Conservation (phyloP, 2,113 vertebrate genomes). For the Odontophorus gujanensis region DNA sequence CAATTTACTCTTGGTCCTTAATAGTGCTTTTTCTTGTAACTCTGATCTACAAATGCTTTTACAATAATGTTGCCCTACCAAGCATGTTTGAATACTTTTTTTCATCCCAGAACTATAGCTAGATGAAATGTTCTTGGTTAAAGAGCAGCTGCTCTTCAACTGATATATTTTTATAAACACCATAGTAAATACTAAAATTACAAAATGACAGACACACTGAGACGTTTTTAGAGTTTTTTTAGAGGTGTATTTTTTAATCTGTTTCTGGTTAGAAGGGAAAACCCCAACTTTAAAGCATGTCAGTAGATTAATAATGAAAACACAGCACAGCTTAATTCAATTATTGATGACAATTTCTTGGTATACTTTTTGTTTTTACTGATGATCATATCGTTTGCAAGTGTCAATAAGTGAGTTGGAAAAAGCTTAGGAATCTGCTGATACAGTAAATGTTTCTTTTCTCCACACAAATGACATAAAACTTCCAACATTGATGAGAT, state of each 20-base stretch:
- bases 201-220: neutral
- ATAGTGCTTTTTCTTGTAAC: slow-evolving; percentile 51
- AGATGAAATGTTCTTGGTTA: neutral
- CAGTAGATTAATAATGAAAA: neutral
- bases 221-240: neutral
- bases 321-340: neutral
- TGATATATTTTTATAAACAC: neutral
- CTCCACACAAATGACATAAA: neutral
- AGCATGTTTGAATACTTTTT: neutral
- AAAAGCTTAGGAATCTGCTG: slow-evolving; percentile 44
- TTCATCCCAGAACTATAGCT: neutral
- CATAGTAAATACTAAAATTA: slow-evolving; percentile 13
- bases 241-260: neutral
- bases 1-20: slow-evolving; percentile 41
- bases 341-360: neutral
- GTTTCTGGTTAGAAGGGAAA: neutral
- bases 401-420: slow-evolving; percentile 9
- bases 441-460: slow-evolving; percentile 27
- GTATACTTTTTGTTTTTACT: neutral
- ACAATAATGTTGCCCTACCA: slow-evolving; percentile 2
- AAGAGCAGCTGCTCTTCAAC: slow-evolving; percentile 18
- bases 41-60: slow-evolving; percentile 46
- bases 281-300: neutral
- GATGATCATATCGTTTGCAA: neutral
- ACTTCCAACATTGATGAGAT: slow-evolving; percentile 36